A percentile compares a stretch with the other conserved stretches of the same genome.
These are phyloP conservation scores for Apaloderma vittatum DNA, from an alignment of 2,113 vertebrate genomes.

Conservation along the genomic window DNA sequence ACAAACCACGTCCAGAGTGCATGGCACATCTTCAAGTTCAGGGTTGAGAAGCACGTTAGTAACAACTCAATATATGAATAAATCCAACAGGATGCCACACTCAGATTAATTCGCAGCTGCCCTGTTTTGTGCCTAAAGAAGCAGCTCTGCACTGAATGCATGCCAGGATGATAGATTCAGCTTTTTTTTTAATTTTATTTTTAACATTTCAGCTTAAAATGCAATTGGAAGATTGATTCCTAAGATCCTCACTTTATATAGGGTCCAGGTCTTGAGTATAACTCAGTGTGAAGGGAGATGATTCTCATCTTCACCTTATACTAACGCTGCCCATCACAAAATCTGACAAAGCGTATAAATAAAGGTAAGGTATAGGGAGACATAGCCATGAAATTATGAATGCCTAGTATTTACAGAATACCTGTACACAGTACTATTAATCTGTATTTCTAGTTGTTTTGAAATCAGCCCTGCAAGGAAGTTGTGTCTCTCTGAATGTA, in stretches of 20 bases:
- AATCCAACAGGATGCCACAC: not conserved
- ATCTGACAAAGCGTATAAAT: conserved; percentile 19
- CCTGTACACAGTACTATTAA: not conserved
- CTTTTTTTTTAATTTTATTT: not conserved
- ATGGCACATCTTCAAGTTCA: rapidly evolving
- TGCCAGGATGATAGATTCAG: conserved; percentile 53
- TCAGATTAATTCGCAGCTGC: conserved; percentile 14
- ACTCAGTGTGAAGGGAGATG: conserved; percentile 46
- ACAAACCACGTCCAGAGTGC: not conserved
- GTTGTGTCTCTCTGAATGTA: not conserved
- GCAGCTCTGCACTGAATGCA: not conserved
- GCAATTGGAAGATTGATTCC: conserved; percentile 68
- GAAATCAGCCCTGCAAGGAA: not conserved
- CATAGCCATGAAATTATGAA: not conserved
- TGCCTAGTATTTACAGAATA: not conserved
- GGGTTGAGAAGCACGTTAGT: not conserved
- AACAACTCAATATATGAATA: not conserved
- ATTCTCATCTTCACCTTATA: conserved; percentile 40
- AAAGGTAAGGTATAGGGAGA: not conserved
- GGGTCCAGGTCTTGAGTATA: not conserved
- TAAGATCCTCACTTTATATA: conserved; percentile 47
- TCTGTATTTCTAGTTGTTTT: not conserved
- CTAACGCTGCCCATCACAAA: not conserved
- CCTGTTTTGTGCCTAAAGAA: conserved; percentile 37
- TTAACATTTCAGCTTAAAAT: conserved; percentile 33